phyloP scores from a whole-genome alignment of 2,888 invertebrate species.

The Melanchra persicariae region DNA sequence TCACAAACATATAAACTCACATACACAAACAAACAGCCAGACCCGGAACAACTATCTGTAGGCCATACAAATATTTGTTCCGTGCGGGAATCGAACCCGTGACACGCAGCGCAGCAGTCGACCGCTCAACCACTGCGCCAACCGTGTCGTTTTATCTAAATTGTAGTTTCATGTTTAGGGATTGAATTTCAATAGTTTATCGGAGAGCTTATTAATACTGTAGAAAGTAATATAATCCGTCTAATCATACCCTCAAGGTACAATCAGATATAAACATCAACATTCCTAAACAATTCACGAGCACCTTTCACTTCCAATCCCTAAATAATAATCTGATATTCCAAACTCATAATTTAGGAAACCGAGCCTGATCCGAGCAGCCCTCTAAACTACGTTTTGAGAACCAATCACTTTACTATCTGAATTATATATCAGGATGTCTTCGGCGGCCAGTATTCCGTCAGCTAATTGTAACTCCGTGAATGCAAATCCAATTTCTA shows the following conservation, averaged over 20 bases:
- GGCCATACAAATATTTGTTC: too few relatives aligned
- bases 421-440: slow-evolving; percentile 69
- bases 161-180: background rate
- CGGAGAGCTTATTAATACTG: background rate
- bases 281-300: slow-evolving; percentile 57
- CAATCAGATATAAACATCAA: slow-evolving; percentile 48
- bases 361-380: slow-evolving; percentile 36
- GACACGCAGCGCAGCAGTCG: too few relatives aligned
- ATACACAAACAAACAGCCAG: too few relatives aligned
- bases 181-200: slow-evolving; percentile 1
- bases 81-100: too few relatives aligned
- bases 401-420: slow-evolving; percentile 60
- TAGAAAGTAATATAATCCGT: slow-evolving; percentile 28
- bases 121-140: too few relatives aligned
- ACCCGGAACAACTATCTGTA: too few relatives aligned
- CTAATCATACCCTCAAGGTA: slow-evolving; percentile 43
- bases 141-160: too few relatives aligned
- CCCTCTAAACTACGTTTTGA: slow-evolving; percentile 46
- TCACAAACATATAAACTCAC: too few relatives aligned
- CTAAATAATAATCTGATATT: slow-evolving; percentile 60
- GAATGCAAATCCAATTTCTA: slow-evolving; percentile 74
- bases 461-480: slow-evolving; percentile 73
- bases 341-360: slow-evolving; percentile 52
- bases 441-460: slow-evolving; percentile 63
- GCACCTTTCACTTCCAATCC: slow-evolving; percentile 44